Evolutionary conservation across 2,888 invertebrate species (phyloP), one percentile per base, ranked within the genome.

Genomic region (Ormia ochracea): DNA sequence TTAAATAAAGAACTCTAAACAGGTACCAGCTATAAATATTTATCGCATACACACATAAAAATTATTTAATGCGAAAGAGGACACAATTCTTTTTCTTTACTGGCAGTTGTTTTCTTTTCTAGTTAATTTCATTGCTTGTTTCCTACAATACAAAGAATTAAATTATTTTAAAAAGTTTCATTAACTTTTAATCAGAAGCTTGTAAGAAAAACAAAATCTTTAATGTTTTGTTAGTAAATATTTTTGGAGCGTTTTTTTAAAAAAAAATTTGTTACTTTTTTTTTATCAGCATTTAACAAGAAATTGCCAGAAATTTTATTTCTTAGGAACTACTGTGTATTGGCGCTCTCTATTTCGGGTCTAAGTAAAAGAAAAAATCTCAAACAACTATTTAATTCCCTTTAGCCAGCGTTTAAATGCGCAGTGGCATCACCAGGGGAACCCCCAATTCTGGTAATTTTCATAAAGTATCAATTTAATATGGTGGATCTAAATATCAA

Each of bases 241-340:
- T 59, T 23, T 38, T 28, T 21, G 2, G 10, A n/a, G 38, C 28
- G 17, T 23, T 14, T n/a, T 26, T 50, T 2, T 21, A 10, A 38
- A 59, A 0, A 31, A 21, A 26, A 50, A n/a, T n/a, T n/a, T n/a
- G n/a, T n/a, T n/a, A n/a, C n/a, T n/a, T n/a, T n/a, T n/a, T n/a
- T 50, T 38, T 70, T 70, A 59, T 70, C 70, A 45, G 56, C 45
- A 26, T 23, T 56, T 4, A 45, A 33, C 23, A 68, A 68, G 45
- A 45, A 68, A 17, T 12, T 56, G 68, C 31, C 45, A 26, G 7
- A 54, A 21, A 31, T 5, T n/a, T 41, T 52, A 14, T 7, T 4
- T n/a, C n/a, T n/a, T n/a, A n/a, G n/a, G n/a, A n/a, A n/a, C 12
- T 6, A 33, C 17, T 10, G 19, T 19, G 45, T 45, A 0, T 12